Base-by-base conservation (phyloP, 2,113 vertebrate genomes). In the Microtus montanus region DNA sequence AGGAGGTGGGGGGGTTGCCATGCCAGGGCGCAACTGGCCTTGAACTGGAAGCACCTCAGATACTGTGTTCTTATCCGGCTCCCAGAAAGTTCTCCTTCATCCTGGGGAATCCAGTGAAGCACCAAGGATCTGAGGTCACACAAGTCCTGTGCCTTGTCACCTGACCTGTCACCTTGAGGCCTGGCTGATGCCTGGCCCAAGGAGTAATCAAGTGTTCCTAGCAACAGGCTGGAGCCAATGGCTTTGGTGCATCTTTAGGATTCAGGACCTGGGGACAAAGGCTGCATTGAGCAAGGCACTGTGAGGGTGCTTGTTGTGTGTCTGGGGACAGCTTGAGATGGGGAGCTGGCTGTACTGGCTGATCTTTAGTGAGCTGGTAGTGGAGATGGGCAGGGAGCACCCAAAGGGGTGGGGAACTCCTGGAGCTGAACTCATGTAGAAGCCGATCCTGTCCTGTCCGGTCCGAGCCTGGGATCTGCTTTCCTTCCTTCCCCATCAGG, bases 181-280 rank as follows among this genome's bases (percentile, higher is more conserved):
- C 79, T 85, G 38, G 63, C 52, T 30, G 49, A 44, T 17, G 15
- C 54, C 80, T 64, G 49, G 35, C 35, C 63, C 54, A 44, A 33
- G 58, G 17, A 71, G 35, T 80, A 20, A 28, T 80, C 86, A 26
- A 12, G 28, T 26, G 38, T 63, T 64, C 61, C 41, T 12, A 95
- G 79, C 64, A 38, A 30, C 85, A 93, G 61, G 58, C 79, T 66
- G 49, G 38, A 44, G 82, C 17, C 83, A 68, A 17, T 24, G 41
- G 83, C 61, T 5, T 28, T 11, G 41, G 63, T 5, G 28, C 41
- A 26, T 49, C 84, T 68, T 10, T 15, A 12, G 84, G 52, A 64
- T 20, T 73, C 13, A 44, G n/a, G 91, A 47, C 73, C 61, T 38
- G 91, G 79, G 83, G 28, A 94, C 58, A 93, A 66, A 94, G 93